Evolutionary conservation across 2,113 vertebrate genomes (phyloP).

Genomic region (Melanerpes formicivorus): DNA sequence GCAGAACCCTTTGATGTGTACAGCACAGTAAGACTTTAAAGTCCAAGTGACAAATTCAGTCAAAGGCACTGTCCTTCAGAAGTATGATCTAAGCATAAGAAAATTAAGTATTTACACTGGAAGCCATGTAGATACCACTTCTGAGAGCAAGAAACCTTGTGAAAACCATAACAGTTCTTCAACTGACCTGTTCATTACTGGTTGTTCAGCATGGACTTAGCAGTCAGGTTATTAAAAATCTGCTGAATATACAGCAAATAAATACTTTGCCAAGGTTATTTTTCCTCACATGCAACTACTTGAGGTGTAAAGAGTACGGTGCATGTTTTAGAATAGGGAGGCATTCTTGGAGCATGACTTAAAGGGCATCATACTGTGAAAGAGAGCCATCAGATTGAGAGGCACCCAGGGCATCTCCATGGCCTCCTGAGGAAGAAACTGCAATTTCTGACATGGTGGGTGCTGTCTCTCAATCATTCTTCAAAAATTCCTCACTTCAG

Average conservation of each 20-base stretch:
- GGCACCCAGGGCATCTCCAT: not conserved
- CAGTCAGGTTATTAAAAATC: not conserved
- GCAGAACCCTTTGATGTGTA: not conserved
- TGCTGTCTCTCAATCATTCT: not conserved
- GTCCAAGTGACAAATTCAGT: constrained; percentile 31
- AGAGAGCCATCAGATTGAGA: accelerated
- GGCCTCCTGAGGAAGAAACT: not conserved
- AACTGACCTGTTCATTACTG: not conserved
- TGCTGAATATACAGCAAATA: not conserved
- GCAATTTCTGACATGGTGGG: not conserved
- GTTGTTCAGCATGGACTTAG: not conserved
- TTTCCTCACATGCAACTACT: not conserved
- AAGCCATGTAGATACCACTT: not conserved
- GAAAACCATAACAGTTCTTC: not conserved
- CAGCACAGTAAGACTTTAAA: not conserved
- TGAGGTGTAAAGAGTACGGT: not conserved
- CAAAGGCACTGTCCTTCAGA: constrained; percentile 27
- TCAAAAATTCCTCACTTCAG: not conserved
- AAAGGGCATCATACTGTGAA: not conserved
- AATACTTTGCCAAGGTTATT: not conserved
- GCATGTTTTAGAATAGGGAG: not conserved
- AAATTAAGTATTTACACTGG: not conserved
- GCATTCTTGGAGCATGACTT: accelerated
- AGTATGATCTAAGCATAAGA: not conserved
- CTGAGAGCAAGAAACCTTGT: not conserved